Evolutionary conservation across 2,888 invertebrate species (phyloP).

Genomic region (Lottia scabra): DNA sequence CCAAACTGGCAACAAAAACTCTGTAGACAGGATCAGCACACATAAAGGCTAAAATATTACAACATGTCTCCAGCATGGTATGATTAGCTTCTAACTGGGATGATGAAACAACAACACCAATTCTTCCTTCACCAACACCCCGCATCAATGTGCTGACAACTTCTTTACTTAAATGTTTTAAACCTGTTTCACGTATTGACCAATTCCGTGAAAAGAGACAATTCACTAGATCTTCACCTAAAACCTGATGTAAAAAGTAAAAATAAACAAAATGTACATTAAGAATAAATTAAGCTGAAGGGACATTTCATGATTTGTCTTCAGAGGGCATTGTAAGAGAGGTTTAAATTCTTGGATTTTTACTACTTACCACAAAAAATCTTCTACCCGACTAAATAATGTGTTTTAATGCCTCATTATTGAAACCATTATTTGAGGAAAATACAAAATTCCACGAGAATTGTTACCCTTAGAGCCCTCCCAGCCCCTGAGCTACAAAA

Average conservation of each 20-base stretch:
- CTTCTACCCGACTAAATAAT: too few species aligned
- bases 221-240: constrained; percentile 68
- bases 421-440: not conserved
- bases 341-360: too few species aligned
- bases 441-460: too few species aligned
- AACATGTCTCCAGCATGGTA: constrained; percentile 64
- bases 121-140: constrained; percentile 56
- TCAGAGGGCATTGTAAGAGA: too few species aligned
- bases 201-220: constrained; percentile 70
- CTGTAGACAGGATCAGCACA: constrained; percentile 70
- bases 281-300: too few species aligned
- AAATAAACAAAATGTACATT: not conserved
- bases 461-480: too few species aligned
- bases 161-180: constrained; percentile 63
- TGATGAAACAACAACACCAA: constrained; percentile 47
- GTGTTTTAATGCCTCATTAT: too few species aligned
- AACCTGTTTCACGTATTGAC: constrained; percentile 66
- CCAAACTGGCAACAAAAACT: constrained; percentile 70
- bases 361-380: too few species aligned
- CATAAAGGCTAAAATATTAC: constrained; percentile 67
- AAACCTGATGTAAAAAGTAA: constrained; percentile 48
- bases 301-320: too few species aligned
- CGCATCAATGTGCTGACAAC: constrained; percentile 55
- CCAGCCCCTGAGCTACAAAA: too few species aligned
- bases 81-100: constrained; percentile 49